Evolutionary conservation across 2,797 vertebrate species (phyloP).

Genomic region (Galago senegalensis): DNA sequence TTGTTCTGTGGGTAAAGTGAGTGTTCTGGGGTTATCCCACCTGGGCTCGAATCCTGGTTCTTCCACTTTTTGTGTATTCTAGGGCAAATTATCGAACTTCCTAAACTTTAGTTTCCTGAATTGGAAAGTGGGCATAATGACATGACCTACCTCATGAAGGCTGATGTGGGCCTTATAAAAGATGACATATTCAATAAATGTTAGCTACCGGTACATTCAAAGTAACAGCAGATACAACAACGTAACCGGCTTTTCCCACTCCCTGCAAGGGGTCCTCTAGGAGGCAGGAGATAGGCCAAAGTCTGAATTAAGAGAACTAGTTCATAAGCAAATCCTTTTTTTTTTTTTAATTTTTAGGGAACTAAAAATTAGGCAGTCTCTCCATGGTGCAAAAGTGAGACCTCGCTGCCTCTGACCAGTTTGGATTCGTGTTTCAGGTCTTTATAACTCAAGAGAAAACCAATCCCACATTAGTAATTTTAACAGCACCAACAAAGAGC

Average conservation of each 20-base stretch:
- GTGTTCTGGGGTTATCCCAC: not conserved
- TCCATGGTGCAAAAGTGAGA: not conserved
- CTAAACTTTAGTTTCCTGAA: not conserved
- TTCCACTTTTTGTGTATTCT: not conserved
- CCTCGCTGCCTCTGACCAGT: rapidly evolving
- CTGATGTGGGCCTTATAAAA: not conserved
- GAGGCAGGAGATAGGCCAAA: slow-evolving; percentile 40
- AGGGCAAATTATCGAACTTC: not conserved
- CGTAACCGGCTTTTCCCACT: not conserved
- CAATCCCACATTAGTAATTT: slow-evolving; percentile 62
- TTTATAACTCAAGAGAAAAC: slow-evolving; percentile 36
- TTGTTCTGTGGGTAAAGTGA: not conserved
- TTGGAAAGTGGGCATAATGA: not conserved
- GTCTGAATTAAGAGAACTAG: slow-evolving; percentile 53
- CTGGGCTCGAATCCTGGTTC: not conserved
- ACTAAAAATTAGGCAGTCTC: not conserved
- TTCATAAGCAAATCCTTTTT: not conserved
- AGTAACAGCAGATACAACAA: slow-evolving; percentile 22
- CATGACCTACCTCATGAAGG: not conserved
- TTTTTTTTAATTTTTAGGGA: not conserved
- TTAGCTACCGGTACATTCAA: not conserved
- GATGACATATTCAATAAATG: not conserved
- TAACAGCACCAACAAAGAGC: slow-evolving; percentile 43
- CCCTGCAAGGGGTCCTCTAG: slow-evolving; percentile 2
- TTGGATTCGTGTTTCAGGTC: not conserved